Base-by-base conservation (phyloP, 1,140 invertebrate species). In the Globodera rostochiensis region DNA sequence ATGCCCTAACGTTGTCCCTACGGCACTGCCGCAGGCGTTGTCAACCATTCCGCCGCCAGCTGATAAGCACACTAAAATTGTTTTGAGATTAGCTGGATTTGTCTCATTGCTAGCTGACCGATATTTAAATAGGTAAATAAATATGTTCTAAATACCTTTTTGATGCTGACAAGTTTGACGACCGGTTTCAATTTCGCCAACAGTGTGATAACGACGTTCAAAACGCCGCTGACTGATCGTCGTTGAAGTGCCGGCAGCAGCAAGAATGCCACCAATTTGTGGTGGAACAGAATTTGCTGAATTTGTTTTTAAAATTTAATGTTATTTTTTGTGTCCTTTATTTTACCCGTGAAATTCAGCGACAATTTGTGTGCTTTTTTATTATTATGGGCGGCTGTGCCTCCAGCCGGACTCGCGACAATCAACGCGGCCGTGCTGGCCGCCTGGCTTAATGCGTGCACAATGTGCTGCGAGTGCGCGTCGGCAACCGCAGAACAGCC, bases 151-250 rank as follows among this genome's bases (percentile, higher is more conserved):
- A 11, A 69, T 66, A 46, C 66, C 49, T 71, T 71, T 71, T 64
- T 69, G 77, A 21, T 66, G 45, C 25, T 77, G 76, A 19, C 36
- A 21, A 45, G 50, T 57, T 7, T 70, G 76, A 5, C 77, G 77
- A 36, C 71, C 64, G 15, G 57, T 78, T 6, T 88, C 87, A 75
- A 87, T 84, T 57, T 86, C 87, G 21, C 88, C 88, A 36, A 88
- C 88, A 6, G 87, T 88, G 73, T 88, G 87, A 73, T 88, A 88
- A 21, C 87, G 73, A 25, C 88, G 87, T 71, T 88, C 87, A 66
- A 88, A 88, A 19, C 87, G 82, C 53, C 81, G 45, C 75, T 81
- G 71, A 76, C 75, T 47, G 73, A 60, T 66, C 64, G 71, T 74
- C n/a, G 46, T 64, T 46, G 79, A 66, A 69, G 73, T 47, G 46